Percentiles rank a stretch among this genome's conserved stretches.
phyloP scores from a whole-genome alignment of 2,888 invertebrate species.

The Drymonia ruficornis region DNA sequence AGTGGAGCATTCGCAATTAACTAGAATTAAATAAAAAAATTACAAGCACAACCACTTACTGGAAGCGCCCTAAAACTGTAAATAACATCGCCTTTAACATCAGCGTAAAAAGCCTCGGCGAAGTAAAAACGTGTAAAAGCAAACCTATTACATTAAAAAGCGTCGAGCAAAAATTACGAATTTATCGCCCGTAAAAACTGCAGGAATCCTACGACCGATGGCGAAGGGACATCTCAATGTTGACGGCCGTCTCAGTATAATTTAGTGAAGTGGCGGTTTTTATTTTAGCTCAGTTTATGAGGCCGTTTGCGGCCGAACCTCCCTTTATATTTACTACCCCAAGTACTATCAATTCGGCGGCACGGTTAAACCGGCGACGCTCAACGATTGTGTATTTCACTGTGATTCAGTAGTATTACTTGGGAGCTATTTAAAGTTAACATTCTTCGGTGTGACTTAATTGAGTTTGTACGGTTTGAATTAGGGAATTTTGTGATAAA shows the following conservation, averaged over 20 bases:
- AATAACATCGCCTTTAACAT: constrained; percentile 1
- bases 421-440: constrained; percentile 40
- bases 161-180: constrained; percentile 36
- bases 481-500: constrained; percentile 8
- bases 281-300: constrained; percentile 65
- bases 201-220: constrained; percentile 40
- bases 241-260: constrained; percentile 54
- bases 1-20: too few species aligned
- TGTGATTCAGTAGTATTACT: constrained; percentile 65
- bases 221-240: constrained; percentile 41
- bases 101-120: background rate
- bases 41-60: constrained; percentile 13
- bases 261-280: constrained; percentile 60
- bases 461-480: constrained; percentile 54
- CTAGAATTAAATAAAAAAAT: background rate
- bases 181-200: constrained; percentile 39
- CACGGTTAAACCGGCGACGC: constrained; percentile 33
- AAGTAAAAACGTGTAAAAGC: constrained; percentile 5
- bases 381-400: constrained; percentile 44
- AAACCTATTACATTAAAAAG: constrained; percentile 22
- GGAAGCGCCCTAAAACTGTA: constrained; percentile 5
- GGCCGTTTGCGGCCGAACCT: constrained; percentile 54
- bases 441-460: constrained; percentile 59
- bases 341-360: constrained; percentile 54
- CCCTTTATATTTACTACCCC: constrained; percentile 58